Conservation (phyloP, 2,113 vertebrate species). For the Spermophilus dauricus region DNA sequence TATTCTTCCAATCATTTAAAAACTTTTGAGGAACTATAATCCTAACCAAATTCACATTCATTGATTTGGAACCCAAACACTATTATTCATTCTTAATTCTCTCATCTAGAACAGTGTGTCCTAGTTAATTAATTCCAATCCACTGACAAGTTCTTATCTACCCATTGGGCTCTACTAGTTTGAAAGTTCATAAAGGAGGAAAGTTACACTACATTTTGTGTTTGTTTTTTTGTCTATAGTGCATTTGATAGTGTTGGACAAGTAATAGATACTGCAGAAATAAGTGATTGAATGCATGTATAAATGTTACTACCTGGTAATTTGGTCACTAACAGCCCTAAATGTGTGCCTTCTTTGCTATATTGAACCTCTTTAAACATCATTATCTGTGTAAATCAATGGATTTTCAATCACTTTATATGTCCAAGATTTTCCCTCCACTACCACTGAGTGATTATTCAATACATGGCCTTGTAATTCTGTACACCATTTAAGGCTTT, state of each 20-base stretch:
- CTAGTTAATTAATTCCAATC: neutral
- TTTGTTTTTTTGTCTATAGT: neutral
- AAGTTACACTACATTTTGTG: neutral
- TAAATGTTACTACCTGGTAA: neutral
- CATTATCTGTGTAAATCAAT: neutral
- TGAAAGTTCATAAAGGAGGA: neutral
- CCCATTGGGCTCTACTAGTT: neutral
- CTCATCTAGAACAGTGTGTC: neutral
- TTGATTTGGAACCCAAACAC: neutral
- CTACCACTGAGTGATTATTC: neutral
- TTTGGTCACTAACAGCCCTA: neutral
- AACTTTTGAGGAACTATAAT: neutral
- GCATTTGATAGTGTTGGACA: neutral
- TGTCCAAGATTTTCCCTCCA: neutral
- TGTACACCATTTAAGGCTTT: neutral
- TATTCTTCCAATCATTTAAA: neutral
- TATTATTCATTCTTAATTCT: neutral
- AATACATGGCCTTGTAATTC: conserved; percentile 13
- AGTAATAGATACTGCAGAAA: neutral
- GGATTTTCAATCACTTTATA: neutral
- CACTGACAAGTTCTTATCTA: neutral
- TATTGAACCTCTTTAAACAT: neutral
- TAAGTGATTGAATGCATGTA: neutral
- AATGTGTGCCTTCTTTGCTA: neutral
- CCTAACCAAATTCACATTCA: neutral